Conservation (phyloP, 2,113 vertebrate species). For the Elephas maximus region DNA sequence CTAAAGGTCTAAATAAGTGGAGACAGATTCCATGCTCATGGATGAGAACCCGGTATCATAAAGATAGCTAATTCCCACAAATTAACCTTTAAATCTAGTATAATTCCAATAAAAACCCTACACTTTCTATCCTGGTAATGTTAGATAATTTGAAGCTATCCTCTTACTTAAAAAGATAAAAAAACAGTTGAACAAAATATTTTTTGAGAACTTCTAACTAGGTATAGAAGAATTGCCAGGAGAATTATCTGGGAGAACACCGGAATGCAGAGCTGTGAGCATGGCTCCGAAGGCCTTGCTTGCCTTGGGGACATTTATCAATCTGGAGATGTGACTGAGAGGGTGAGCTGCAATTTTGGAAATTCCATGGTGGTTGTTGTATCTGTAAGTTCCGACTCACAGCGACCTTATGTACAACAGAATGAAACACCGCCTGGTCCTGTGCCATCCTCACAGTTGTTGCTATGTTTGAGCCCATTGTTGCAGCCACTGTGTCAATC, state of each 20-base stretch:
- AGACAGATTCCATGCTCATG: background rate
- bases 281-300: background rate
- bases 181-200: background rate
- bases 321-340: background rate
- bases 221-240: background rate
- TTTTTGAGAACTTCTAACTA: slow-evolving; percentile 39
- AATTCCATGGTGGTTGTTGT: background rate
- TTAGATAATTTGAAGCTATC: background rate
- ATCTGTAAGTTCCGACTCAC: no score
- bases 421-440: no score
- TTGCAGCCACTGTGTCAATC: no score
- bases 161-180: background rate
- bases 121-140: background rate
- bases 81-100: background rate
- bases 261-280: background rate
- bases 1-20: slow-evolving; percentile 21
- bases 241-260: background rate
- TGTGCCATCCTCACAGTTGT: no score
- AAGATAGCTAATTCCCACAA: background rate
- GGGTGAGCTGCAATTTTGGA: background rate
- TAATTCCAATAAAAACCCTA: slow-evolving; percentile 26
- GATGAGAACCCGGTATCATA: background rate
- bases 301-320: background rate
- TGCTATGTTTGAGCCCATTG: no score
- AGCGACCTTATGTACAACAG: no score